These are phyloP conservation scores for Samia ricini DNA, from an alignment of 1,140 invertebrate species.

Conservation along the genomic window DNA sequence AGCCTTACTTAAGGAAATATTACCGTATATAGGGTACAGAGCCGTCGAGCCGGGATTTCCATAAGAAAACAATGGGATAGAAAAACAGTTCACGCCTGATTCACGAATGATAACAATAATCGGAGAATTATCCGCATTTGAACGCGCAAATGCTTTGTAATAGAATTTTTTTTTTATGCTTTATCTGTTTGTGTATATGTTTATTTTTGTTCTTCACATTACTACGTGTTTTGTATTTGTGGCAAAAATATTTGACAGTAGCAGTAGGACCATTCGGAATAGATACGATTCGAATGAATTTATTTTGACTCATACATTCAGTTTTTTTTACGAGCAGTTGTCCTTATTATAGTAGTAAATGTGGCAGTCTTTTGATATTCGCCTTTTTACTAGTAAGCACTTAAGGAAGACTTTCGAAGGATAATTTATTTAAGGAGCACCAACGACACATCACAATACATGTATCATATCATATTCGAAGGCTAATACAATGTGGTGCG, in stretches of 20 bases:
- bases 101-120: constrained; percentile 19
- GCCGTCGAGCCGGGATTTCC: constrained; percentile 14
- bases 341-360: too few relatives aligned
- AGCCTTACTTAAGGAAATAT: constrained; percentile 8
- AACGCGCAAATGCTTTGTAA: background rate
- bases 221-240: background rate
- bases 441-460: too few relatives aligned
- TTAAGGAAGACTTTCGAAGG: too few relatives aligned
- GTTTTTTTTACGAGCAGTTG: too few relatives aligned
- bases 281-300: background rate
- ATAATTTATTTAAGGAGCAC: too few relatives aligned
- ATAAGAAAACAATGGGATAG: constrained; percentile 25
- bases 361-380: too few relatives aligned
- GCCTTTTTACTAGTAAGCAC: too few relatives aligned
- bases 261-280: too few relatives aligned
- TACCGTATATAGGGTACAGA: background rate
- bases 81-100: constrained; percentile 22
- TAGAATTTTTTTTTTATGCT: background rate
- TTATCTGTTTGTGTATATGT: background rate
- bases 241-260: background rate
- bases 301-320: background rate
- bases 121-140: background rate
- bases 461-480: too few relatives aligned
- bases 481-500: too few relatives aligned
- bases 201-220: background rate